A percentile compares a stretch with the other conserved stretches of the same genome.
These are phyloP conservation scores for Mobula hypostoma DNA, from an alignment of 2,113 vertebrate genomes.

Conservation along the genomic window DNA sequence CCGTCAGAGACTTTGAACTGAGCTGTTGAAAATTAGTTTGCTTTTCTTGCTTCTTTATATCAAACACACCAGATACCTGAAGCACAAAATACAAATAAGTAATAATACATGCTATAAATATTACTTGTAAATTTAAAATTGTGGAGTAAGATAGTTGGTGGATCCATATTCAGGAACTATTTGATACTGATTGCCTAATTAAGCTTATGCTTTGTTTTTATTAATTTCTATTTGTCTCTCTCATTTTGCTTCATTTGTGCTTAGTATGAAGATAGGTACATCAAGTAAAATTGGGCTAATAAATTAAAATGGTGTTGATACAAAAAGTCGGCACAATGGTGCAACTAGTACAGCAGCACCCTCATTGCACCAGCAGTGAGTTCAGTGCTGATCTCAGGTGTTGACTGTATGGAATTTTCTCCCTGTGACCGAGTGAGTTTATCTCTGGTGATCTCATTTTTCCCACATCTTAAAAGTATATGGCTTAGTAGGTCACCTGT, in stretches of 20 bases:
- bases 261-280: neutral
- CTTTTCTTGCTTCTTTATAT: neutral
- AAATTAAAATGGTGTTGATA: too few relatives aligned
- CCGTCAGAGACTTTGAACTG: neutral
- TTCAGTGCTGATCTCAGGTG: too few relatives aligned
- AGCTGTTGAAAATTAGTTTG: neutral
- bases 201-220: slow-evolving; percentile 45
- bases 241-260: slow-evolving; percentile 43
- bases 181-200: neutral
- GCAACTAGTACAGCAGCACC: too few relatives aligned
- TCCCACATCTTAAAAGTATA: too few relatives aligned
- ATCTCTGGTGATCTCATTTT: too few relatives aligned
- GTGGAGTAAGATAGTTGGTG: neutral
- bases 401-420: too few relatives aligned
- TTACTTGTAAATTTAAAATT: slow-evolving; percentile 26
- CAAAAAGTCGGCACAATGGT: too few relatives aligned
- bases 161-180: neutral
- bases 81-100: neutral
- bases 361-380: too few relatives aligned
- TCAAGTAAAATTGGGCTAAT: too few relatives aligned
- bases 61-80: neutral
- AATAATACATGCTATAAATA: neutral
- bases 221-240: slow-evolving; percentile 42
- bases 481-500: too few relatives aligned
- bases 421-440: too few relatives aligned